A percentile compares a stretch with the other conserved stretches of the same genome.
Conservation (phyloP, 1,140 invertebrate genomes). For the Panagrolaimus sp. region DNA sequence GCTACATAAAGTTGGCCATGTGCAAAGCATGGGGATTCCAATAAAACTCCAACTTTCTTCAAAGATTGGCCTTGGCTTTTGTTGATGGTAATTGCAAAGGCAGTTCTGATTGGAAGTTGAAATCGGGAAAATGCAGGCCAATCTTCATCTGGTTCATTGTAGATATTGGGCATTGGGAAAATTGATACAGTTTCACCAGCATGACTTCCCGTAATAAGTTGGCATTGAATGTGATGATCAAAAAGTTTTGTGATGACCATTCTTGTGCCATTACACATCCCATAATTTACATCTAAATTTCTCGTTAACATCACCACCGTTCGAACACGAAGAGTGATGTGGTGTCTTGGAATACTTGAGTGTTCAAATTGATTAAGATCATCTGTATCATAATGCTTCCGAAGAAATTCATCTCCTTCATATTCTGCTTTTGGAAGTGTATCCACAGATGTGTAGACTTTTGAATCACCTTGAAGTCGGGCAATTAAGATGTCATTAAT, state of each 20-base stretch:
- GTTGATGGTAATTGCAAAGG: conserved; percentile 65
- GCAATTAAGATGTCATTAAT: background rate
- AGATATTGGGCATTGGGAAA: background rate
- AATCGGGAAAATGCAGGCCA: conserved; percentile 39
- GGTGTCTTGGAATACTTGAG: too few relatives aligned
- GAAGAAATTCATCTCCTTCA: background rate
- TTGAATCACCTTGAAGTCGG: background rate
- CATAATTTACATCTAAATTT: background rate
- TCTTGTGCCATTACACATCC: conserved; percentile 11
- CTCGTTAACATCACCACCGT: background rate
- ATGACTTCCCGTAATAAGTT: background rate
- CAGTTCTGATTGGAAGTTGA: conserved; percentile 63
- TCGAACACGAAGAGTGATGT: background rate
- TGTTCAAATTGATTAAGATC: background rate
- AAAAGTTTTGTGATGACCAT: background rate
- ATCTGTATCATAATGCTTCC: background rate
- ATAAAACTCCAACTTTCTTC: conserved; percentile 56
- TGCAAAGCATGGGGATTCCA: conserved; percentile 59
- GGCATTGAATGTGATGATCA: background rate
- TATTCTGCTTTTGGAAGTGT: background rate
- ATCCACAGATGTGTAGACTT: background rate
- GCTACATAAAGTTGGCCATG: conserved; percentile 60
- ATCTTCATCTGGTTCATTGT: background rate
- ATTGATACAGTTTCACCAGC: background rate
- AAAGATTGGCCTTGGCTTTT: conserved; percentile 64